phyloP scores from a whole-genome alignment of 2,797 vertebrate genomes.

The Graptemys geographica region DNA sequence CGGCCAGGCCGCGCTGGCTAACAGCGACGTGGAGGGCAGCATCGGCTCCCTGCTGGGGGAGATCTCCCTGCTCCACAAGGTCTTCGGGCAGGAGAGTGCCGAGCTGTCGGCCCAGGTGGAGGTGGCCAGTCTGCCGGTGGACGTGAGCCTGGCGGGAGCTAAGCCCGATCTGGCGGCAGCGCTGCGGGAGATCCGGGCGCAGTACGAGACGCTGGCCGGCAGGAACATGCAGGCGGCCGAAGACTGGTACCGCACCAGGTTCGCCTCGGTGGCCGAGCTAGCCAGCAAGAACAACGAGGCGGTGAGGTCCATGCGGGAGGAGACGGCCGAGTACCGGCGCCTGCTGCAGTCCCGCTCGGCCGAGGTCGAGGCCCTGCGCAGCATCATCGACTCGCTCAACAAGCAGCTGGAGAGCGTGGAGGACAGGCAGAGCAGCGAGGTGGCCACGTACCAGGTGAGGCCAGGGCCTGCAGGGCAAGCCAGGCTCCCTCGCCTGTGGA shows the following conservation, averaged over 20 bases:
- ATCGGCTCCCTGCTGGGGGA: slow-evolving; percentile 86
- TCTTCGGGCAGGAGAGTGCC: slow-evolving; percentile 86
- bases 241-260: slow-evolving; percentile 87
- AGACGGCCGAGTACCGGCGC: slow-evolving; percentile 86
- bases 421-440: background rate
- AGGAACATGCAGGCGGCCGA: slow-evolving; percentile 84
- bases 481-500: no score
- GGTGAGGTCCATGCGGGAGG: slow-evolving; percentile 85
- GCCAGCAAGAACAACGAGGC: slow-evolving; percentile 68
- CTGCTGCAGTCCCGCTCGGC: slow-evolving; percentile 85
- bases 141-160: slow-evolving; percentile 79
- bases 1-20: slow-evolving; percentile 86
- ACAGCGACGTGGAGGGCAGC: slow-evolving; percentile 85
- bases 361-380: slow-evolving; percentile 85
- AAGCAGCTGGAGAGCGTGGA: slow-evolving; percentile 78
- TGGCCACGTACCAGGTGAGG: background rate
- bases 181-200: slow-evolving; percentile 84
- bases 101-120: slow-evolving; percentile 80
- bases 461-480: slow-evolving; percentile 64
- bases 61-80: slow-evolving; percentile 87
- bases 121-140: slow-evolving; percentile 71
- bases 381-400: slow-evolving; percentile 83
- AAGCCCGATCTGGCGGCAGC: slow-evolving; percentile 83
- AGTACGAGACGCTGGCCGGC: slow-evolving; percentile 65
- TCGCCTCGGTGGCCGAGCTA: slow-evolving; percentile 83